phyloP scores from a whole-genome alignment of 2,113 vertebrate genomes.

The Crotalus viridis region DNA sequence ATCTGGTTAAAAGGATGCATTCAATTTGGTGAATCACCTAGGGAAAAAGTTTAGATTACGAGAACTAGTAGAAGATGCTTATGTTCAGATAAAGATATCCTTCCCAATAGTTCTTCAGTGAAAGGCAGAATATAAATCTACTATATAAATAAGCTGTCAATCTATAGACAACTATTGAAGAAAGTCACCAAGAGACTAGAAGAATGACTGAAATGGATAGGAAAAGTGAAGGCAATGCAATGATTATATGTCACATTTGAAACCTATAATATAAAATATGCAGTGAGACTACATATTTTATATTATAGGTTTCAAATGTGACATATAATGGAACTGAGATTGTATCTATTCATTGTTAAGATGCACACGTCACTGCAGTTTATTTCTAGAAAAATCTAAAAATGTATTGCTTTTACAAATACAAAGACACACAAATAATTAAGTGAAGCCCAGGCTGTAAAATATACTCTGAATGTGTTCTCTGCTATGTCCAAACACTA shows the following conservation, averaged over 20 bases:
- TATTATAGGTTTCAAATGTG: too few relatives aligned
- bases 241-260: not conserved
- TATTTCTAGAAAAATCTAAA: not conserved
- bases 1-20: not conserved
- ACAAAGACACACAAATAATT: not conserved
- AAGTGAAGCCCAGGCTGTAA: not conserved
- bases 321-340: not conserved
- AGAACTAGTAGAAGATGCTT: not conserved
- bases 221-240: not conserved
- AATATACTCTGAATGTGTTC: not conserved
- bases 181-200: not conserved
- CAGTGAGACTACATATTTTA: not conserved
- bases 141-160: not conserved
- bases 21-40: not conserved
- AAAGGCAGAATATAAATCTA: not conserved
- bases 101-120: not conserved
- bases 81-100: not conserved
- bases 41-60: not conserved
- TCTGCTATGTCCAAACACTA: not conserved
- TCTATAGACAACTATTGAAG: not conserved
- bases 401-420: not conserved
- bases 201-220: not conserved
- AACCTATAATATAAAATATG: not conserved
- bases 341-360: not conserved
- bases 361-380: not conserved